Conservation (phyloP, 2,888 invertebrate genomes). For the Bombylius major region DNA sequence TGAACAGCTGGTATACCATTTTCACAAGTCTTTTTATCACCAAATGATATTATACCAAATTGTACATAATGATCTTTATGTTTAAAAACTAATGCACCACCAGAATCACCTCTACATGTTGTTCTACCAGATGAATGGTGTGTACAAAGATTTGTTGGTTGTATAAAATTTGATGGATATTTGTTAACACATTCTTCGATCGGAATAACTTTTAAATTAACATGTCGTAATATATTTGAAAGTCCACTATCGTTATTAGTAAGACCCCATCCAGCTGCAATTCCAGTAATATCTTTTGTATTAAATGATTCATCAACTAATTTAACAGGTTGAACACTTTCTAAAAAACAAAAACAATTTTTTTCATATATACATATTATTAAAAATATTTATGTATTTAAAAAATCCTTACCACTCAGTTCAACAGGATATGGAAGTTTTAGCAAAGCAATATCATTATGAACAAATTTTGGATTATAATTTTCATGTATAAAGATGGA, state of each 20-base stretch:
- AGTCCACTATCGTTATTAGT: not conserved
- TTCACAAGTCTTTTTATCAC: not conserved
- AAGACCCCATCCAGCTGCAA: not conserved
- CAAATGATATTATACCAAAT: not conserved
- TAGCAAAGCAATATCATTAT: constrained; percentile 1
- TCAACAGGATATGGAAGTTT: not conserved
- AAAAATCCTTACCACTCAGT: no score
- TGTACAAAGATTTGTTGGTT: not conserved
- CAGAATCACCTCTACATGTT: not conserved
- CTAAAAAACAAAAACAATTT: no score
- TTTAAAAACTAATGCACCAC: not conserved
- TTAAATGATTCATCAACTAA: no score
- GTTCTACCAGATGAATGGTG: not conserved
- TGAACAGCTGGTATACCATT: not conserved
- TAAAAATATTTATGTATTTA: no score
- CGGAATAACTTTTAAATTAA: not conserved
- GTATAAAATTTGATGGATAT: not conserved
- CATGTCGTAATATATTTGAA: not conserved
- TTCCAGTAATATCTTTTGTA: no score
- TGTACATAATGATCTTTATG: no score
- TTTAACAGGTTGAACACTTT: no score
- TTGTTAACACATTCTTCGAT: not conserved
- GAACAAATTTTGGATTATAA: not conserved
- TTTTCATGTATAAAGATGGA: not conserved
- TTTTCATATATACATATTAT: no score